phyloP scores from a whole-genome alignment of 2,888 invertebrate genomes.

The Acronicta leporina region DNA sequence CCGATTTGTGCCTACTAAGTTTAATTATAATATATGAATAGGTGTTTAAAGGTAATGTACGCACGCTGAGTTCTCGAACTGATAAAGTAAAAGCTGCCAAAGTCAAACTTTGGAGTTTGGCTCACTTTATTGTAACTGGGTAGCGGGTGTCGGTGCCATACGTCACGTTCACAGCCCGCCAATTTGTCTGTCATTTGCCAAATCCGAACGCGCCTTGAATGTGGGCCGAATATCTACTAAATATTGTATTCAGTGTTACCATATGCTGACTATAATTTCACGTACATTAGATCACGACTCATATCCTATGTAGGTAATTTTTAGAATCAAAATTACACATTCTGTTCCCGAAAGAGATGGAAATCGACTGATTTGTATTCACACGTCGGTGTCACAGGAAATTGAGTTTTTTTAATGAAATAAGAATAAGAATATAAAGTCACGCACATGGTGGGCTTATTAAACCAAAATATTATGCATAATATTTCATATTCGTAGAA shows the following conservation, averaged over 20 bases:
- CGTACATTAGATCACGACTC: constrained; percentile 52
- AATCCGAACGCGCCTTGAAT: constrained; percentile 76
- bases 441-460: constrained; percentile 44
- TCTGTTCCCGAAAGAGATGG: constrained; percentile 33
- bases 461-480: constrained; percentile 49
- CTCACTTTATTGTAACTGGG: constrained; percentile 55
- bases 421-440: constrained; percentile 47
- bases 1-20: constrained; percentile 25
- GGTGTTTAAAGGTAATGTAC: constrained; percentile 30
- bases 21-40: constrained; percentile 39
- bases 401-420: constrained; percentile 55
- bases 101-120: constrained; percentile 57
- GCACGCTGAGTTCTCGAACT: constrained; percentile 38
- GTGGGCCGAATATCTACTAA: constrained; percentile 62
- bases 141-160: constrained; percentile 68
- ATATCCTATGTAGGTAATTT: constrained; percentile 45
- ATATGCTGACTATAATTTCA: constrained; percentile 56
- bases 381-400: constrained; percentile 43
- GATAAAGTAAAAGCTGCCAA: constrained; percentile 49
- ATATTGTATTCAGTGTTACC: constrained; percentile 58
- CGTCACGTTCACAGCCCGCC: constrained; percentile 77
- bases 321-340: constrained; percentile 31
- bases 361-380: constrained; percentile 59
- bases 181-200: constrained; percentile 83
- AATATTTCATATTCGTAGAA: constrained; percentile 36